Evolutionary conservation across 1,140 invertebrate species (phyloP), one percentile per base, ranked within the genome.

Genomic region (Heterodera carotae): DNA sequence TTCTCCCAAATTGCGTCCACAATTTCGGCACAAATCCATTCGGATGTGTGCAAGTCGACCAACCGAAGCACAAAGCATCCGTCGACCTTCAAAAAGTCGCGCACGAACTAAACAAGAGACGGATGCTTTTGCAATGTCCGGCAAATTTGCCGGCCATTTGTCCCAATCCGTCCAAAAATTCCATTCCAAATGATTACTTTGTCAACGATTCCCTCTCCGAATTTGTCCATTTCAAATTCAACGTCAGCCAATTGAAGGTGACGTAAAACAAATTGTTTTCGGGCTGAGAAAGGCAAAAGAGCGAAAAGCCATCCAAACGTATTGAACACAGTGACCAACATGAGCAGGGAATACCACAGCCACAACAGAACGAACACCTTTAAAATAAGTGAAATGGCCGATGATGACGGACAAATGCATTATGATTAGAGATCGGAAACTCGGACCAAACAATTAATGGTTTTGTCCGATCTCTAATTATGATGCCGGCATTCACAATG

Each of bases 311-410:
- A 85, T 2, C 75, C 77, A 15, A 85, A 59, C 33, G 85, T 75
- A 31, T 76, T 82, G 48, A 88, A 85, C 59, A 88, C 83, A 12
- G 89, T 88, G 34, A 89, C 81, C 8, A 88, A 76, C 62, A 88
- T 86, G 10, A 90, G 85, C 67, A 90, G 87, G 3, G 90, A 87
- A 59, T 90, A 89, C 90, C 90, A 90, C 76, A 90, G 88, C 90
- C 90, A 90, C 22, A 90, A 79, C 62, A 90, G 64, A 29, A 88
- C 79, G 76, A 88, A 89, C 25, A 89, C 85, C 79, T 84, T 29
- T 18, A n/a, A n/a, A n/a, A n/a, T n/a, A n/a, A n/a, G n/a, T n/a
- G n/a, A 66, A 62, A 73, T 4, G 31, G 7, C 31, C 15, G 71
- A 64, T 64, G 8, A 8, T 48, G n/a, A 6, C 7, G 25, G 39